Base-by-base conservation (phyloP, 35 echinoderm and acorn worm genomes). In the Ophiothrix spiculata region DNA sequence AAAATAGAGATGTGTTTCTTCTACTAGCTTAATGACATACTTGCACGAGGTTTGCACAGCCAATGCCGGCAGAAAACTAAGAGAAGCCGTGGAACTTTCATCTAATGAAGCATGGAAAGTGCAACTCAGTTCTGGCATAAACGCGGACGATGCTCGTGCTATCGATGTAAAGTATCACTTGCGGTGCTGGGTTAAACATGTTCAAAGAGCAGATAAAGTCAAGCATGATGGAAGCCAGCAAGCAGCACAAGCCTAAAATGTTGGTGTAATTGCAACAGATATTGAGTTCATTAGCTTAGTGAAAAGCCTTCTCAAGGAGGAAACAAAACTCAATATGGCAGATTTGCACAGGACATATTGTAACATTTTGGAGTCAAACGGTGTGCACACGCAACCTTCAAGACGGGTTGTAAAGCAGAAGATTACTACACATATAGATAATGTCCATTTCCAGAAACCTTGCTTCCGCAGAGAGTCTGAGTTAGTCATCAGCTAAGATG, bases 41-140 rank as follows among this genome's bases (percentile, higher is more conserved):
- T 39, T 60, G 23, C 80, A 82, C 56, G 80, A 82, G 32, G 80
- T 82, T 14, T 82, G 35, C 29, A 79, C 77, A 35, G 37, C 40
- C 77, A 79, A 79, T 79, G 36, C 77, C 37, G 77, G 39, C 79
- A 81, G n/a, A n/a, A n/a, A n/a, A n/a, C n/a, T n/a, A n/a, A n/a
- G n/a, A n/a, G n/a, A n/a, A n/a, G n/a, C n/a, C n/a, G n/a, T n/a
- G n/a, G n/a, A n/a, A n/a, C n/a, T n/a, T n/a, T n/a, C n/a, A n/a
- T n/a, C n/a, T n/a, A n/a, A 81, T 0, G 29, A 81, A 81, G 29
- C 39, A 81, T 81, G 79, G 79, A 81, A 81, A 38, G 79, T 81
- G 0, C 79, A 81, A 14, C 79, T 81, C 1, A 42, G 79, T 40
- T 28, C 75, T 17, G 75, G 29, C 75, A 77, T 77, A 25, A 77